Evolutionary conservation across 2,888 invertebrate species (phyloP).

Genomic region (Acanthopleura granulata): DNA sequence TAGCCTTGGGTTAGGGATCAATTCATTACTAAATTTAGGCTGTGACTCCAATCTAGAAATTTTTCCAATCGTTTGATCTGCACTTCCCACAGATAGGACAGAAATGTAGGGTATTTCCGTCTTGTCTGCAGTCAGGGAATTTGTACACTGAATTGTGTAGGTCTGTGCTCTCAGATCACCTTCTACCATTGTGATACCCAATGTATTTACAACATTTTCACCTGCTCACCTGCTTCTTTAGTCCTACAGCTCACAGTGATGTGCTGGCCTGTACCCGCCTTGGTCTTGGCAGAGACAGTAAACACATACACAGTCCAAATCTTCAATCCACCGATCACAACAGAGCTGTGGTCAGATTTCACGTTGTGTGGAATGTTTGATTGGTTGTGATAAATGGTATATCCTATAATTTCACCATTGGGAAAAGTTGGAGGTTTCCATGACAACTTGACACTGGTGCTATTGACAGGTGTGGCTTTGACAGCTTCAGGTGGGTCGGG

Average conservation of each 20-base stretch:
- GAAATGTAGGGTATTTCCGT: too few species aligned
- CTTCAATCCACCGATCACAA: slow-evolving; percentile 1
- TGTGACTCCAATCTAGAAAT: too few species aligned
- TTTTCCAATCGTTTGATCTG: too few species aligned
- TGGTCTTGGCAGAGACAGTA: not conserved
- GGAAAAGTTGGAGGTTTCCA: slow-evolving; percentile 4
- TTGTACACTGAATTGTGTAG: too few species aligned
- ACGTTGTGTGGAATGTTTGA: not conserved
- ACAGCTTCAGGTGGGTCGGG: not conserved
- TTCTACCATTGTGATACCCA: too few species aligned
- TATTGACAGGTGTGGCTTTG: not conserved
- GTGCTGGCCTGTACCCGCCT: not conserved
- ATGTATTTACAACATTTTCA: too few species aligned
- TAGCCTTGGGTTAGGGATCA: too few species aligned
- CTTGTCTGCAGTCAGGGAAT: too few species aligned
- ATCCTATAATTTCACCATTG: not conserved
- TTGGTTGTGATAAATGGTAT: not conserved
- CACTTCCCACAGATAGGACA: too few species aligned
- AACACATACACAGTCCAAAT: slow-evolving; percentile 6
- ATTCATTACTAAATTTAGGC: too few species aligned
- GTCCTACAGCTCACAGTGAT: not conserved
- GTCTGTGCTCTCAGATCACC: too few species aligned
- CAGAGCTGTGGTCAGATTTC: not conserved
- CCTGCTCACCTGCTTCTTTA: not conserved
- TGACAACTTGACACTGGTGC: not conserved